phyloP scores from a whole-genome alignment of 2,888 invertebrate genomes.

The Melieria omissa region DNA sequence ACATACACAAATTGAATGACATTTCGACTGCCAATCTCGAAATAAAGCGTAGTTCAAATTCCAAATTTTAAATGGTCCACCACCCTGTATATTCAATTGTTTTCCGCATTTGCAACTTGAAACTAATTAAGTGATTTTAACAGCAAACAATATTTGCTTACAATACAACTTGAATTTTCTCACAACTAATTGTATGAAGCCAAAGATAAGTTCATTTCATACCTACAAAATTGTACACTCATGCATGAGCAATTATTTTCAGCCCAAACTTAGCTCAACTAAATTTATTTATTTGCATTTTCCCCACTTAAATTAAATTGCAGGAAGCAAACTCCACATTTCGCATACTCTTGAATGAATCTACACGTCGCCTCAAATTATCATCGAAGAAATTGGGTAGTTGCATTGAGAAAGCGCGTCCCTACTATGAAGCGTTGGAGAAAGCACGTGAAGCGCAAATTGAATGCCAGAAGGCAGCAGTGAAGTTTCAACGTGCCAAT shows the following conservation, averaged over 20 bases:
- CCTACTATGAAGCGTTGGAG: slow-evolving; percentile 87
- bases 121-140: no score
- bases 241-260: no score
- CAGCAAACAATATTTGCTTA: no score
- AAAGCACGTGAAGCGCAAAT: slow-evolving; percentile 80
- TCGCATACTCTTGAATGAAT: slow-evolving; percentile 85
- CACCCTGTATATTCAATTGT: no score
- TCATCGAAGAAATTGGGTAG: slow-evolving; percentile 84
- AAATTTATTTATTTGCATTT: background rate
- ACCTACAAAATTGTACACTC: no score
- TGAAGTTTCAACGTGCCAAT: slow-evolving; percentile 89
- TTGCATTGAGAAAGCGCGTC: slow-evolving; percentile 88
- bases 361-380: slow-evolving; percentile 82
- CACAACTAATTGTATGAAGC: background rate
- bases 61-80: no score
- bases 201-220: no score
- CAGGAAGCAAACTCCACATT: slow-evolving; percentile 95
- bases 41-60: no score
- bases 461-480: slow-evolving; percentile 91
- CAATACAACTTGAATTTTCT: background rate
- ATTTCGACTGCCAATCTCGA: no score
- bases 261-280: no score
- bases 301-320: slow-evolving; percentile 45
- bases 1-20: no score
- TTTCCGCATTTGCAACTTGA: no score